Conservation (phyloP, 2,113 vertebrate genomes). For the Chelonoidis abingdonii region DNA sequence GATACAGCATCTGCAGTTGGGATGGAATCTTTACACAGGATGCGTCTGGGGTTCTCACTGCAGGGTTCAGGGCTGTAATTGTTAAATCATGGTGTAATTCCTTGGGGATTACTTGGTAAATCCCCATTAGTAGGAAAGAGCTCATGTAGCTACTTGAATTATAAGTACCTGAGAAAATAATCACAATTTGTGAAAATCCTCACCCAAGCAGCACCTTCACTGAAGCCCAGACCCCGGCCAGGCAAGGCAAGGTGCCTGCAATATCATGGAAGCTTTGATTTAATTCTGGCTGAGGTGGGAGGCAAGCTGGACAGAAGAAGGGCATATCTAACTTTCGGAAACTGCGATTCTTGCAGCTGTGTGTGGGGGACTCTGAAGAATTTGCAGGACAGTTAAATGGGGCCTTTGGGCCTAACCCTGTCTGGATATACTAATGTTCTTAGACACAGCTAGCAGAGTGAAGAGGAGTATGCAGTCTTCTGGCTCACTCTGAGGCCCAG, state of each 20-base stretch:
- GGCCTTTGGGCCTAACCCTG: accelerated
- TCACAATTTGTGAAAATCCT: neutral
- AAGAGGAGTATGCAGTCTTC: neutral
- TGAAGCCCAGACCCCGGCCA: neutral
- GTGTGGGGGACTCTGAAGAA: neutral
- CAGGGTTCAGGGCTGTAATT: neutral
- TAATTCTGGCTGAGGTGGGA: neutral
- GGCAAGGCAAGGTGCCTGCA: neutral
- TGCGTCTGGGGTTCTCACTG: neutral
- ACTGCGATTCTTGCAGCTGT: neutral
- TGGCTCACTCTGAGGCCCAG: neutral
- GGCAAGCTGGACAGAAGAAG: neutral
- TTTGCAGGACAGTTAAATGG: accelerated
- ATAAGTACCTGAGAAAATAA: neutral
- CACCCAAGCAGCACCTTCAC: neutral
- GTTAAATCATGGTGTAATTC: neutral
- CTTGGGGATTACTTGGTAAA: neutral
- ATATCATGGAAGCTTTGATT: neutral
- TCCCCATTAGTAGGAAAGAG: neutral
- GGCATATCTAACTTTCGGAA: neutral
- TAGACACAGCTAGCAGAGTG: neutral
- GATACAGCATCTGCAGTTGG: neutral
- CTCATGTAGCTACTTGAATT: accelerated
- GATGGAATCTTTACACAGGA: neutral
- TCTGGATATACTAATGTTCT: neutral